Percentiles rank a stretch among this genome's conserved stretches.
These are phyloP conservation scores for Drosophila bunnanda DNA, from an alignment of 2,888 invertebrate species.

Conservation along the genomic window DNA sequence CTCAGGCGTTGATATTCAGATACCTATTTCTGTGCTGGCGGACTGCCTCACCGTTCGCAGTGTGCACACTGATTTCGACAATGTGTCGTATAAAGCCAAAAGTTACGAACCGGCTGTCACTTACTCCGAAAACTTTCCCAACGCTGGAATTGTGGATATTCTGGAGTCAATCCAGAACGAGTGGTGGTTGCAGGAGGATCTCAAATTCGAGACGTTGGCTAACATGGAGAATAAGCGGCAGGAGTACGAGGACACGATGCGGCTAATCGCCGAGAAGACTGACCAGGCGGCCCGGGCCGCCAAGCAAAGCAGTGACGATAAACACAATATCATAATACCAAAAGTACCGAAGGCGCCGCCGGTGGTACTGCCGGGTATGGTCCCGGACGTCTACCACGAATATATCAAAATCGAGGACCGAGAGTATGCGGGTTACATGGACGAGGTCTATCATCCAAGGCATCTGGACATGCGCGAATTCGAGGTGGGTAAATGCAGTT, in stretches of 20 bases:
- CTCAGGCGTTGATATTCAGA: conserved; percentile 52
- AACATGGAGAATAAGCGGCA: conserved; percentile 55
- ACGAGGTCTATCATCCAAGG: conserved; percentile 64
- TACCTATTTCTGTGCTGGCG: conserved; percentile 72
- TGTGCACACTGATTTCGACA: conserved; percentile 76
- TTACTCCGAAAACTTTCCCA: conserved; percentile 28
- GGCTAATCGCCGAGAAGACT: conserved; percentile 32
- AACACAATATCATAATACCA: conserved; percentile 27
- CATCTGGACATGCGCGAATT: conserved; percentile 47
- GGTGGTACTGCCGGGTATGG: conserved; percentile 40
- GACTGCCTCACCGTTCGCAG: conserved; percentile 77
- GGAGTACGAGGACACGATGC: conserved; percentile 69
- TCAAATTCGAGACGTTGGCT: conserved; percentile 63
- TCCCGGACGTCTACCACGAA: conserved; percentile 65
- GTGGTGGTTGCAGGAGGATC: conserved; percentile 67
- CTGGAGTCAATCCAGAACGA: conserved; percentile 67
- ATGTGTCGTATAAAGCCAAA: conserved; percentile 69
- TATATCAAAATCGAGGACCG: conserved; percentile 70
- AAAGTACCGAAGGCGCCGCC: conserved; percentile 66
- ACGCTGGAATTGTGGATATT: conserved; percentile 62
- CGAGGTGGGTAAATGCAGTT: conserved; percentile 7
- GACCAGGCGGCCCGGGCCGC: conserved; percentile 30
- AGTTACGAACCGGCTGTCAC: conserved; percentile 56
- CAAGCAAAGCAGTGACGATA: conserved; percentile 31
- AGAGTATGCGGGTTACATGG: conserved; percentile 59